Base-by-base conservation (phyloP, 2,113 vertebrate species). In the Heloderma charlesbogerti region DNA sequence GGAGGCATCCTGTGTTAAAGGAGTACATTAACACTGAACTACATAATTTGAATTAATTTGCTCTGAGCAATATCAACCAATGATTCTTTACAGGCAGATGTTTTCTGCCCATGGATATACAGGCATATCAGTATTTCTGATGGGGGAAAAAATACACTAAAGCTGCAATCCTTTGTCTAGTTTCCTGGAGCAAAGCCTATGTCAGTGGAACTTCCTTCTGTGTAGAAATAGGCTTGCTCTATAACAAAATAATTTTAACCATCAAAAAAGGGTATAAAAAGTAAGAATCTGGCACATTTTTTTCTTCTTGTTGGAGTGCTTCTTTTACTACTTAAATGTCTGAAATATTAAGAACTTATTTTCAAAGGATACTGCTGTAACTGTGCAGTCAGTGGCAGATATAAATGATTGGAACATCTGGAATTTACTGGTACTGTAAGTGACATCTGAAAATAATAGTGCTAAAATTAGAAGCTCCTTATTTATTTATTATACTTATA, bases 11-110 rank as follows among this genome's bases (percentile, higher is more conserved):
- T 86, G 87, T 2, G 18, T 4, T 75, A 0, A 18, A 51, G n/a
- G 10, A n/a, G 37, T 89, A 91, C 83, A 92, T 92, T 75, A 48
- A 92, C 12, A 13, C 8, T 0, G 0, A 63, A 22, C 6, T 66
- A 90, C 79, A 90, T 16, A 89, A 66, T n/a, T 88, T 3, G 67
- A 92, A 83, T 81, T 4, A 89, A 86, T 81, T 40, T 87, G 34
- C 89, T 91, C 3, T 0, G 0, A 92, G 4, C 87, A 51, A 87
- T 1, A 63, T 2, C 87, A 16, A 48, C 37, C 25, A 79, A 9
- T n/a, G 29, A 15, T 74, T 83, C 37, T 82, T 69, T 67, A 7
- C 15, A 80, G 31, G 25, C 83, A 80, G 89, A 60, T 80, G 40
- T 31, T 57, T 71, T 34, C 6, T 34, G 29, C 86, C 37, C 34